These are phyloP conservation scores for Chelon labrosus DNA, from an alignment of 2,797 vertebrate genomes.

Conservation along the genomic window DNA sequence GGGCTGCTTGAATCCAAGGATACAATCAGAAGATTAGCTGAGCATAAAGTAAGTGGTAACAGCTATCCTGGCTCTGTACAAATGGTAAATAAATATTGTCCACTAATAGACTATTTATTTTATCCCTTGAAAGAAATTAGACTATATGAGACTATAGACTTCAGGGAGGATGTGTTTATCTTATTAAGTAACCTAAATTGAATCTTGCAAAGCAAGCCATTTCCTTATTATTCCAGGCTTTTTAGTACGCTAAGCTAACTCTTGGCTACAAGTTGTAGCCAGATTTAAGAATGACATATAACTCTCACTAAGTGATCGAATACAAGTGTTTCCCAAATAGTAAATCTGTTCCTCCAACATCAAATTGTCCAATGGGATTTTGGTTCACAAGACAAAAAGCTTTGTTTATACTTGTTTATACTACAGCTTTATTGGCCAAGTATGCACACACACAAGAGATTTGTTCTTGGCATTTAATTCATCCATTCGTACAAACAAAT, in stretches of 20 bases:
- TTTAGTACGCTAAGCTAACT: not conserved
- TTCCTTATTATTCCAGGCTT: not conserved
- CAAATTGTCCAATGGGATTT: not conserved
- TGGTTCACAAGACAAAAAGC: not conserved
- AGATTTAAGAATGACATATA: not conserved
- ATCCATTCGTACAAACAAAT: no score
- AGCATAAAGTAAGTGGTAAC: no score
- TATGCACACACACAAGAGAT: no score
- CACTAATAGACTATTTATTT: not conserved
- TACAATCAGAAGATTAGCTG: no score
- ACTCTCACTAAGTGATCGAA: not conserved
- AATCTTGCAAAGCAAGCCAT: not conserved
- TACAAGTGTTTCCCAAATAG: not conserved
- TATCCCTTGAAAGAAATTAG: not conserved
- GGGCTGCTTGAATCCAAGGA: not conserved
- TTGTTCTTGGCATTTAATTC: no score
- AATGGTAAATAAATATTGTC: not conserved
- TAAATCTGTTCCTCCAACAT: slow-evolving; percentile 6
- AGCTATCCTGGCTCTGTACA: no score
- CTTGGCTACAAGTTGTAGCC: not conserved
- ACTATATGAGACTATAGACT: not conserved
- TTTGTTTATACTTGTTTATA: no score
- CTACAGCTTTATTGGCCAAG: no score
- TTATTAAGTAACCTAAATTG: not conserved
- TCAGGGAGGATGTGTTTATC: not conserved